A percentile compares a stretch with the other conserved stretches of the same genome.
phyloP scores from a whole-genome alignment of 2,888 invertebrate species.

The Chrysolina americana region DNA sequence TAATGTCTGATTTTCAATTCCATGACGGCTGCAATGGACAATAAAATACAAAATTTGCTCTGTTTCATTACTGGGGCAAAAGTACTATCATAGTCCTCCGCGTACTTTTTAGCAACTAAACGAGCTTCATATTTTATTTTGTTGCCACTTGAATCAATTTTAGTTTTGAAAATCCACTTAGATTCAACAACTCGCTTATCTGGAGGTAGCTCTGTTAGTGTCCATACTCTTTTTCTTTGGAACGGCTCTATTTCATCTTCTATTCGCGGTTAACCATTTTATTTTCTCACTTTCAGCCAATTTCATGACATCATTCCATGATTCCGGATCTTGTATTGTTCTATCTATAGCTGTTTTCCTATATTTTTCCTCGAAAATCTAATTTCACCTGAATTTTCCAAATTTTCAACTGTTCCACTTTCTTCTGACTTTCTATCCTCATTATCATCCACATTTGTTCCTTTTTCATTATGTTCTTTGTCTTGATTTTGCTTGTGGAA shows the following conservation, averaged over 20 bases:
- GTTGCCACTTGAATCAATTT: background rate
- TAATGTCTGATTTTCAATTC: conserved; percentile 16
- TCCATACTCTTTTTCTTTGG: background rate
- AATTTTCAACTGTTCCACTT: background rate
- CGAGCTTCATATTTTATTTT: background rate
- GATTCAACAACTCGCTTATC: background rate
- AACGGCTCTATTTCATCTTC: background rate
- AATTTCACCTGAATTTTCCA: background rate
- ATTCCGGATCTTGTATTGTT: conserved; percentile 1
- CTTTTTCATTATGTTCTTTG: background rate
- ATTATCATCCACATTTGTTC: background rate
- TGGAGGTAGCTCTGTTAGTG: background rate
- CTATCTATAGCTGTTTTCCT: conserved; percentile 66
- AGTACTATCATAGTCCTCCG: background rate
- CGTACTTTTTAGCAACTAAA: background rate
- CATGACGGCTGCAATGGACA: background rate
- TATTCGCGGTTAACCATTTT: background rate
- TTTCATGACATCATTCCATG: background rate
- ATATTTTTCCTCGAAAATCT: conserved; percentile 46
- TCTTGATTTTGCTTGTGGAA: too few species aligned
- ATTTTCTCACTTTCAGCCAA: background rate
- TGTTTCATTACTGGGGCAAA: conserved; percentile 8
- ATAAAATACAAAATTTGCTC: conserved; percentile 2
- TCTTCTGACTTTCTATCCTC: background rate
- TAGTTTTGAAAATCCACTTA: conserved; percentile 12